Base-by-base conservation (phyloP, 2,797 vertebrate genomes). In the Urocyon cinereoargenteus region DNA sequence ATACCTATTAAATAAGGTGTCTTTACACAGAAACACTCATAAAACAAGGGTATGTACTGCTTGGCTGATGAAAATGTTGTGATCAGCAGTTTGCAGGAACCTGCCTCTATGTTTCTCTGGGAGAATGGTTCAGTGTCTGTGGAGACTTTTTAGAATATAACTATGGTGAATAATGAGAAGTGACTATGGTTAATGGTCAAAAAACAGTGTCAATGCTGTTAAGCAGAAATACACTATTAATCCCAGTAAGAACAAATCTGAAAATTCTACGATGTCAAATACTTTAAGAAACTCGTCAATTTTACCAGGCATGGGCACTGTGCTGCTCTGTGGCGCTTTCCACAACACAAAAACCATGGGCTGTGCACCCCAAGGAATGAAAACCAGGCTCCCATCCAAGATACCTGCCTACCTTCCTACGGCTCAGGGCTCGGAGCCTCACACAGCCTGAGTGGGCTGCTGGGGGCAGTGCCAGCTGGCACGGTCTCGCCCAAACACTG, bases 91-190 rank as follows among this genome's bases (percentile, higher is more conserved):
- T 53, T 53, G 24, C n/a, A n/a, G 53, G 62, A 53, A 62, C 3
- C n/a, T 15, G 24, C 28, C 12, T 45, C 64, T 15, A 26, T 19
- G 18, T 11, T 72, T 40, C 49, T 13, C 45, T 19, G 49, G 12
- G 4, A 0, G 4, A 31, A 15, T 0, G 11, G 22, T 2, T 22
- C 59, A 21, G 22, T 66, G 57, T 2, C 28, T 21, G 6, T 3
- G 83, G 26, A 61, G 49, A 81, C 13, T 31, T 86, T 13, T 22
- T 0, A 79, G 77, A 72, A n/a, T 15, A n/a, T 7, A 40, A 53
- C 34, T 31, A 90, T 22, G 15, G 18, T 3, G 9, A 45, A 36
- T 73, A 16, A 45, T 28, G n/a, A 87, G 53, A 77, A 61, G 0
- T 0, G 13, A 61, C 45, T 26, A 4, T 21, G 79, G 18, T 57